Evolutionary conservation across 2,888 invertebrate genomes (phyloP), one percentile per base, ranked within the genome.

Genomic region (Melanchra persicariae): DNA sequence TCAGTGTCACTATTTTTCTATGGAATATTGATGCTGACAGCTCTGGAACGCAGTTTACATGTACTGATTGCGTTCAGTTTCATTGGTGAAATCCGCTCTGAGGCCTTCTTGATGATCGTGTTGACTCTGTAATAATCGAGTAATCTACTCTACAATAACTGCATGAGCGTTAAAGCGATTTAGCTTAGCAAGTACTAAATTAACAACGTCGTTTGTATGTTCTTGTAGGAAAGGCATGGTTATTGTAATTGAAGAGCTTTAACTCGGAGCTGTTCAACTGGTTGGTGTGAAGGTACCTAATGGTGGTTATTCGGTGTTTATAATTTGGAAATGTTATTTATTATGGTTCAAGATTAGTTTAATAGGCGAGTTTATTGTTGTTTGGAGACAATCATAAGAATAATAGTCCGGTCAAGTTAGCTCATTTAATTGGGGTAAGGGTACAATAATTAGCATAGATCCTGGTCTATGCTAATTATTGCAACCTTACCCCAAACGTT

Each of bases 221-320:
- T 1, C 40, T 40, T 5, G 40, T 12, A 34, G 43, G 22, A n/a
- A 47, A 43, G 58, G 49, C 24, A 66, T 59, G 49, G 52, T 71
- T 65, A 77, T 77, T 70, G 54, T n/a, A 45, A 54, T 37, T 47
- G 65, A 49, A 43, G 57, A 40, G 57, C 22, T 54, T 62, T 54
- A 66, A 52, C 17, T 0, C 17, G 7, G 52, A 30, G 77, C 26
- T 43, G 61, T 54, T 24, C 9, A 24, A 65, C 65, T 65, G 52
- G 65, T 58, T n/a, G 34, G 15, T 51, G 19, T 22, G n/a, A 30
- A 12, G 12, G 45, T 9, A 51, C n/a, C n/a, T n/a, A n/a, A 51
- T 57, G 22, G 22, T 9, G 49, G 34, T 57, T 15, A 19, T 8
- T 1, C 22, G 22, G 22, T 47, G 55, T 58, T 45, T 34, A 67